Conservation (phyloP, 2,797 vertebrate genomes). For the Scleropages formosus region DNA sequence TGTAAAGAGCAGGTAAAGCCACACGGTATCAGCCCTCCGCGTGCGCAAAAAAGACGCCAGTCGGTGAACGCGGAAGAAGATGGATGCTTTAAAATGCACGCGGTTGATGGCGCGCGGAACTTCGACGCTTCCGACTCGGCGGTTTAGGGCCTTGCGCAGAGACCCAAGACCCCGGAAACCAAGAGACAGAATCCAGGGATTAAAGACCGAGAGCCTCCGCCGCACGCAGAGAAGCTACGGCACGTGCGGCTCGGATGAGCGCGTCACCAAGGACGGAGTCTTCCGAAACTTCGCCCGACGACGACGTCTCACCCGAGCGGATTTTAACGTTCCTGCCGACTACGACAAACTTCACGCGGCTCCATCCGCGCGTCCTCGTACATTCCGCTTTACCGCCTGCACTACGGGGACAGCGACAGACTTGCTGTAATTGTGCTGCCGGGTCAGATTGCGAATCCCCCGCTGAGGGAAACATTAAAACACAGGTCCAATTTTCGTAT, state of each 20-base stretch:
- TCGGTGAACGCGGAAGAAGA: neutral
- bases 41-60: neutral
- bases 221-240: neutral
- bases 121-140: neutral
- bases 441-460: constrained; percentile 25
- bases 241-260: neutral
- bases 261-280: constrained; percentile 1
- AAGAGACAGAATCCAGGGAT: neutral
- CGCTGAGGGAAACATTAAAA: constrained; percentile 23
- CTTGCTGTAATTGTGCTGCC: constrained; percentile 38
- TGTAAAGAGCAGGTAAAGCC: constrained; percentile 51
- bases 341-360: constrained; percentile 56
- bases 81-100: neutral
- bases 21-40: neutral
- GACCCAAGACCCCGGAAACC: neutral
- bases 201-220: neutral
- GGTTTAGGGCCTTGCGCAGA: neutral
- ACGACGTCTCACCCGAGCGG: constrained; percentile 60
- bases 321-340: constrained; percentile 63
- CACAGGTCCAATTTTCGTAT: constrained; percentile 12
- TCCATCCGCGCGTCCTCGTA: constrained; percentile 45
- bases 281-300: constrained; percentile 50
- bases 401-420: constrained; percentile 45
- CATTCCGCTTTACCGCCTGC: constrained; percentile 39
- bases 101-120: neutral